Evolutionary conservation across 2,113 vertebrate genomes (phyloP).

Genomic region (Podarcis cretensis): DNA sequence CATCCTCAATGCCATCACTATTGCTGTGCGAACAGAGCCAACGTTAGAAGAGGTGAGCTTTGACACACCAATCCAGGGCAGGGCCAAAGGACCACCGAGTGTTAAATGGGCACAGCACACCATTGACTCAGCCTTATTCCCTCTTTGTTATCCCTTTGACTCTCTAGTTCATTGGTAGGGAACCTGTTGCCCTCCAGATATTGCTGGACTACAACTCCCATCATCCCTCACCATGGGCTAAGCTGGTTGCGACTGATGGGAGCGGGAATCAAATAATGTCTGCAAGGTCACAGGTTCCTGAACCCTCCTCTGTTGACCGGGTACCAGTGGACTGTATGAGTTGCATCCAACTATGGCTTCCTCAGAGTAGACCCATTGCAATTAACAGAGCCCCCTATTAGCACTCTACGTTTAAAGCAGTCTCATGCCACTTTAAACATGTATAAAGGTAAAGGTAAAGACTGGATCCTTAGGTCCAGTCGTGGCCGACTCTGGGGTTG

Average conservation of each 20-base stretch:
- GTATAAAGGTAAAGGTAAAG: no score
- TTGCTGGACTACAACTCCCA: neutral
- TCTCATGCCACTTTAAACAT: no score
- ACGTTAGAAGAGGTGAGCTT: neutral
- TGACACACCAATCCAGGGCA: no score
- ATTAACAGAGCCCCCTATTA: no score
- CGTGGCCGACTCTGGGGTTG: no score
- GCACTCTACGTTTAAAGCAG: no score
- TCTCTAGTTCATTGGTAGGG: neutral
- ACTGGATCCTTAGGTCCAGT: no score
- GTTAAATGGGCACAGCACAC: neutral
- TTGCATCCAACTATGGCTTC: no score
- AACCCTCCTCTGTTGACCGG: neutral
- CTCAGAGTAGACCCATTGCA: no score
- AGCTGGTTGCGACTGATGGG: neutral
- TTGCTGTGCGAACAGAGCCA: neutral
- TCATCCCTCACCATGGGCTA: neutral
- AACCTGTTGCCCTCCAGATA: neutral
- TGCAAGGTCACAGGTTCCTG: neutral
- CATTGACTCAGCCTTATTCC: neutral
- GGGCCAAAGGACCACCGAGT: neutral
- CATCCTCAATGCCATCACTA: conserved; percentile 43
- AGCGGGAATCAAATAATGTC: neutral
- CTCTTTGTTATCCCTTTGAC: neutral
- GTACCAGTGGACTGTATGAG: neutral